Evolutionary conservation across 2,888 invertebrate species (phyloP).

Genomic region (Drosophila neoperkinsi): DNA sequence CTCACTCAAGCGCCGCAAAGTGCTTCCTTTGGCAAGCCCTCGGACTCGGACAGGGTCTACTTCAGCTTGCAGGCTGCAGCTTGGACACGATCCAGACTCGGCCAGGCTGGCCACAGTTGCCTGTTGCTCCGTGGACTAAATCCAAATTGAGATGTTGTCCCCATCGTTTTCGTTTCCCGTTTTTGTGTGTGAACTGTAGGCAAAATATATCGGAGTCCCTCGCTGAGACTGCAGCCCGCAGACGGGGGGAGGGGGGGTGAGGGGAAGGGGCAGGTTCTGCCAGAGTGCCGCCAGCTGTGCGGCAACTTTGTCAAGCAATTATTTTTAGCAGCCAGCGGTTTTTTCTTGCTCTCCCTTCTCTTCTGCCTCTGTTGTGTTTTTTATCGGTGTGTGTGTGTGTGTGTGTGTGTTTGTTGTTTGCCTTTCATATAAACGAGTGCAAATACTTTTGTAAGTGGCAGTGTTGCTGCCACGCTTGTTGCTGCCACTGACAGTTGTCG

Average conservation of each 20-base stretch:
- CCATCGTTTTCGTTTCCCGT: slow-evolving; percentile 52
- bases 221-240: not conserved
- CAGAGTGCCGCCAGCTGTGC: slow-evolving; percentile 57
- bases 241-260: not conserved
- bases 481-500: slow-evolving; percentile 28
- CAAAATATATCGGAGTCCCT: not conserved
- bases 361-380: not conserved
- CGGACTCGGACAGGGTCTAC: not conserved
- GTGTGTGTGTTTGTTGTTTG: slow-evolving; percentile 58
- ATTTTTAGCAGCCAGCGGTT: slow-evolving; percentile 57
- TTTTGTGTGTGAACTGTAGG: slow-evolving; percentile 12
- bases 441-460: slow-evolving; percentile 78
- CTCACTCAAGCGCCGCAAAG: slow-evolving; percentile 73
- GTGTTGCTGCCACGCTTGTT: slow-evolving; percentile 28
- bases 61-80: slow-evolving; percentile 1
- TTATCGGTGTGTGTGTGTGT: slow-evolving; percentile 4
- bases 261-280: not conserved
- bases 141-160: slow-evolving; percentile 69
- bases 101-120: slow-evolving; percentile 13
- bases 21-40: slow-evolving; percentile 62
- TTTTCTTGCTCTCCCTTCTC: not conserved
- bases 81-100: slow-evolving; percentile 2
- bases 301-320: slow-evolving; percentile 77
- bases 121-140: slow-evolving; percentile 55
- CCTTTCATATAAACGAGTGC: slow-evolving; percentile 70